Percentiles rank a stretch among this genome's conserved stretches.
Conservation (phyloP, 2,797 vertebrate species). For the Peromyscus attwateri region DNA sequence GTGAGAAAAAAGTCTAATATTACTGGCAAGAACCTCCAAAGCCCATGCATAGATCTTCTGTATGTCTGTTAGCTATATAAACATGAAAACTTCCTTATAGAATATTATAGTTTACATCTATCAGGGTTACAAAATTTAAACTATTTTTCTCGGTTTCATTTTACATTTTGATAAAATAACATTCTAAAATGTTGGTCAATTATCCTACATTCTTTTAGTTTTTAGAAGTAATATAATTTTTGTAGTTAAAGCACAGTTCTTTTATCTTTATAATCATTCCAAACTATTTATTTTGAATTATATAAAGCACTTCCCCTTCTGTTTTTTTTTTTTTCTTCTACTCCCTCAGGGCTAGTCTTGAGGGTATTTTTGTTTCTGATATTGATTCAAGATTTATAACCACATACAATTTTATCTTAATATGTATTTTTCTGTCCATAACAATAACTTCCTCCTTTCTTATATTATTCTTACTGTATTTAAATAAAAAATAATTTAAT, state of each 20-base stretch:
- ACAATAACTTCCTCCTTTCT: not conserved
- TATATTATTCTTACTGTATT: not conserved
- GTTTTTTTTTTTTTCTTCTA: constrained; percentile 54
- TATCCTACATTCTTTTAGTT: constrained; percentile 2
- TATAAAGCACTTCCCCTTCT: constrained; percentile 37
- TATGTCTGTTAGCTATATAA: not conserved
- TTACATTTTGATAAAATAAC: constrained; percentile 21
- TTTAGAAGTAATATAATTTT: constrained; percentile 29
- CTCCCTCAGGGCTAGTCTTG: constrained; percentile 46
- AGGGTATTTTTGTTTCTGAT: constrained; percentile 29
- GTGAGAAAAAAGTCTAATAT: not conserved
- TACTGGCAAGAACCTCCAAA: not conserved
- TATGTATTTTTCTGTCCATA: constrained; percentile 35
- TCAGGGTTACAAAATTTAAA: not conserved
- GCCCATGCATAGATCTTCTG: not conserved
- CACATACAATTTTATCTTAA: constrained; percentile 15
- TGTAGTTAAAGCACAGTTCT: constrained; percentile 52
- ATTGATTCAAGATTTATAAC: constrained; percentile 10
- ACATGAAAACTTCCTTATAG: not conserved
- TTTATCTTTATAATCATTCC: constrained; percentile 75
- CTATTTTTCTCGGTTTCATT: constrained; percentile 8
- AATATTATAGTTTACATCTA: not conserved
- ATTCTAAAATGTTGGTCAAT: constrained; percentile 31
- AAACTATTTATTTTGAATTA: constrained; percentile 61
- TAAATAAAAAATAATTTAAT: constrained; percentile 47